Evolutionary conservation across 92 coral and sea anemone genomes (phyloP).

Genomic region (Bergia puertoricense): DNA sequence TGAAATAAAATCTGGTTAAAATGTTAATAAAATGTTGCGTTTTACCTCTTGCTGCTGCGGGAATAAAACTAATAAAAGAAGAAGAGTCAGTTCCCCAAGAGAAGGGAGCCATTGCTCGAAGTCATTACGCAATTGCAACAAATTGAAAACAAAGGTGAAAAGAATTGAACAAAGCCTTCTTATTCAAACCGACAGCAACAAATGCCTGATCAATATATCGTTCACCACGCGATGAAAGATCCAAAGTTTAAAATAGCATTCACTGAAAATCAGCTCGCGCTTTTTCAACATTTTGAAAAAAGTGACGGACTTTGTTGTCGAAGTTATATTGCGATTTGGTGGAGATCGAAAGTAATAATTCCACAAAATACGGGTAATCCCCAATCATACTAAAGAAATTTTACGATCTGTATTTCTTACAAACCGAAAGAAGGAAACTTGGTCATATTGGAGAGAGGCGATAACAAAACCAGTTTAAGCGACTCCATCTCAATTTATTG

Average conservation of each 20-base stretch:
- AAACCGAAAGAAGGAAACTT: slow-evolving; percentile 16
- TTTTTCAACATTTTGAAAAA: neutral
- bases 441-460: neutral
- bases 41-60: neutral
- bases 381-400: neutral
- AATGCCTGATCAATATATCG: neutral
- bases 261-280: neutral
- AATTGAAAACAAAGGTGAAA: neutral
- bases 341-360: neutral
- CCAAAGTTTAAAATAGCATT: neutral
- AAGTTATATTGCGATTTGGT: neutral
- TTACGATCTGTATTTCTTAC: neutral
- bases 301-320: neutral
- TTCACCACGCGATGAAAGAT: slow-evolving; percentile 22
- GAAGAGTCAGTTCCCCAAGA: neutral
- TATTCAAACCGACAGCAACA: slow-evolving; percentile 7
- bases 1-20: neutral
- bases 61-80: neutral
- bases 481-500: neutral
- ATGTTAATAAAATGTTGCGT: neutral
- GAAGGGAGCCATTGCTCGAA: neutral
- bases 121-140: slow-evolving; percentile 24
- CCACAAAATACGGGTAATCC: neutral
- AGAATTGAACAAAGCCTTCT: neutral
- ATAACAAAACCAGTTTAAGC: neutral